A percentile compares a stretch with the other conserved stretches of the same genome.
Conservation (phyloP, 2,797 vertebrate species). For the Limosa lapponica region DNA sequence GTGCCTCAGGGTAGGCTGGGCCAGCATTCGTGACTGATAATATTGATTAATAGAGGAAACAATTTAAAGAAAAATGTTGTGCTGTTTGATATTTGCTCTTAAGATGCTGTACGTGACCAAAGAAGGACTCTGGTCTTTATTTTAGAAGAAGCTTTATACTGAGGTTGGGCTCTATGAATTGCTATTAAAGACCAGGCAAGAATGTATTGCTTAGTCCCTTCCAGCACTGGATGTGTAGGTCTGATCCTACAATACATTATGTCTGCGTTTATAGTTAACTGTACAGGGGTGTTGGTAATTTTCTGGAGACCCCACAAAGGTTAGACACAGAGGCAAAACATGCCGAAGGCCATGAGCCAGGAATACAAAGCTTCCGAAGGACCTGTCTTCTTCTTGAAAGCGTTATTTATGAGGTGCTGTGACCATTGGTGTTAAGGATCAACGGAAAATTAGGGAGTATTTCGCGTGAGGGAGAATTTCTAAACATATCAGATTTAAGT, state of each 20-base stretch:
- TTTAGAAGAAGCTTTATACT: background rate
- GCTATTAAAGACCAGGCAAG: background rate
- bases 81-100: background rate
- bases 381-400: background rate
- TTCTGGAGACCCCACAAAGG: background rate
- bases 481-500: conserved; percentile 49
- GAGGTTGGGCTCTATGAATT: background rate
- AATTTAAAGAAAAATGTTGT: background rate
- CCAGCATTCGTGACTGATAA: background rate
- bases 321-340: background rate
- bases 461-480: background rate
- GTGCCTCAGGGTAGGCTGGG: background rate
- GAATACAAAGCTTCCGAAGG: background rate
- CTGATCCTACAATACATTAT: background rate
- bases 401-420: conserved; percentile 23
- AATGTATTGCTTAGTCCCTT: background rate
- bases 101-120: background rate
- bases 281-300: background rate
- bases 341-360: background rate
- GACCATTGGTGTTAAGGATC: conserved; percentile 4
- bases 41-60: background rate
- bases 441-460: conserved; percentile 37
- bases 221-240: background rate
- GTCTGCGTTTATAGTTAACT: background rate
- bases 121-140: background rate